Evolutionary conservation across 2,113 vertebrate genomes (phyloP).

Genomic region (Peromyscus leucopus): DNA sequence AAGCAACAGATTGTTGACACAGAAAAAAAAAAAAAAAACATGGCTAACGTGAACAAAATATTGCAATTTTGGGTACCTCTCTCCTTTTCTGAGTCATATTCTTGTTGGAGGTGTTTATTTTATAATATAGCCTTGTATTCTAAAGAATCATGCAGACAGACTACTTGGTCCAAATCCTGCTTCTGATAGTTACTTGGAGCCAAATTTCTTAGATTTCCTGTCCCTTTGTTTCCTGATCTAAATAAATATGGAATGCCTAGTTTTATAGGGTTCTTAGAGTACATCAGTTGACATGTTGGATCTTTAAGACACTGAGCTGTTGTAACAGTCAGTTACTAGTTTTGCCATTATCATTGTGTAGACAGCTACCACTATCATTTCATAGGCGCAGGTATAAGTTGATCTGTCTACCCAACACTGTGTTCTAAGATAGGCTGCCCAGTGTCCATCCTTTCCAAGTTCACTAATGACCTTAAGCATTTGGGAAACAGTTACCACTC

Average conservation of each 20-base stretch:
- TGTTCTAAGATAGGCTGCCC: background rate
- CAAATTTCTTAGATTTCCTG: constrained; percentile 1
- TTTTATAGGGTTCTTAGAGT: background rate
- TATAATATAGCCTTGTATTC: background rate
- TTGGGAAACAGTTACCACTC: background rate
- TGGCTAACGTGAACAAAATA: background rate
- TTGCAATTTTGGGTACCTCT: background rate
- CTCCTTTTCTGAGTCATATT: background rate
- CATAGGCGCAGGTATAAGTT: background rate
- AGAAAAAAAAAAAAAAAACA: background rate
- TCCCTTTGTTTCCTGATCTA: background rate
- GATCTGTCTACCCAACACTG: background rate
- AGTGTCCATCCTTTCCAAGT: background rate
- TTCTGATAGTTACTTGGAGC: background rate
- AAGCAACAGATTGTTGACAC: background rate
- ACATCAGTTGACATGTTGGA: background rate
- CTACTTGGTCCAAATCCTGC: background rate
- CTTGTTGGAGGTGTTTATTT: background rate
- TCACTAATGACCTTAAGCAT: background rate
- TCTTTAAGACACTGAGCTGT: background rate
- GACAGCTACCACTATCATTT: background rate
- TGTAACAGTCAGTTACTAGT: background rate
- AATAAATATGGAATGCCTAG: background rate
- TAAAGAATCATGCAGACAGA: background rate
- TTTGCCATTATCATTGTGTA: background rate